These are phyloP conservation scores for Caradrina clavipalpis DNA, from an alignment of 2,888 invertebrate genomes.

Conservation along the genomic window DNA sequence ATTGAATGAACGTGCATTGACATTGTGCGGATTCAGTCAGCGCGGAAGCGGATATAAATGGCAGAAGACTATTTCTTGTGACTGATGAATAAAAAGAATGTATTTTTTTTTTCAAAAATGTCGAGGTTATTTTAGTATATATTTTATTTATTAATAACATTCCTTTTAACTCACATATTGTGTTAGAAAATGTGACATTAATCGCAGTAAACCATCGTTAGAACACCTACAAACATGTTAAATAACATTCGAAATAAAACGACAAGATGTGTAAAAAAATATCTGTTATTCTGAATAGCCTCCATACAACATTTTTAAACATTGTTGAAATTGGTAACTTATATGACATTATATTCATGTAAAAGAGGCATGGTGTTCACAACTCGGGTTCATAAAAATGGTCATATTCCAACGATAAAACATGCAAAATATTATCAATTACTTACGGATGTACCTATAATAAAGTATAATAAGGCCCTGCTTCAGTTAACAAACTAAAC, in stretches of 20 bases:
- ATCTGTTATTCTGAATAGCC: constrained; percentile 53
- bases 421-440: neutral
- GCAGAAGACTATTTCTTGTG: no score
- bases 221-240: no score
- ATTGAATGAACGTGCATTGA: no score
- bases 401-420: neutral
- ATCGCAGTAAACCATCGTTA: no score
- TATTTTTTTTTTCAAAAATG: no score
- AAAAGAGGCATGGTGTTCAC: constrained; percentile 4
- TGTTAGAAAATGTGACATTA: no score
- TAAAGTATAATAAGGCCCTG: constrained; percentile 1
- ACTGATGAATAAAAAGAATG: no score
- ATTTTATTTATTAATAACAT: no score
- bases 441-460: neutral
- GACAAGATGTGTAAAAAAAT: constrained; percentile 46
- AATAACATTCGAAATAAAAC: constrained; percentile 32
- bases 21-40: no score
- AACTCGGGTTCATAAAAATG: neutral
- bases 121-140: no score
- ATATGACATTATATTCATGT: constrained; percentile 24
- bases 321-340: constrained; percentile 42
- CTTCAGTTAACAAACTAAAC: constrained; percentile 1
- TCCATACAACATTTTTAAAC: constrained; percentile 52
- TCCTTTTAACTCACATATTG: no score
- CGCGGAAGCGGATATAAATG: no score